Base-by-base conservation (phyloP, 1,140 invertebrate genomes). In the Charaxes varanes region DNA sequence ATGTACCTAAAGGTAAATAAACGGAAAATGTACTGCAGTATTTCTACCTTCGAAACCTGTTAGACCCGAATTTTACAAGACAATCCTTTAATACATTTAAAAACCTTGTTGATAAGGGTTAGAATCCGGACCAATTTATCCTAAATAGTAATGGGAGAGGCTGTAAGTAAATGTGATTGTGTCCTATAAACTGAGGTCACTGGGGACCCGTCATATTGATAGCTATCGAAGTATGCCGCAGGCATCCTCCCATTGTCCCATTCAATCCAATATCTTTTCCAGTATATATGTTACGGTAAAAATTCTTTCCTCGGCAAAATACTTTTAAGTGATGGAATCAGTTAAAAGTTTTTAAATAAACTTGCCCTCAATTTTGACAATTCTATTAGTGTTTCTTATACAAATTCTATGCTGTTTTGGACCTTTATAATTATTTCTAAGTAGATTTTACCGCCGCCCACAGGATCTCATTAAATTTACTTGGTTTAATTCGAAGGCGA, bases 131-230 rank as follows among this genome's bases (percentile, higher is more conserved):
- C 21, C 19, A 43, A 36, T 28, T 43, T 35, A 26, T 37, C 34
- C 34, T 37, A 41, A 41, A 41, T 41, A 41, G 38, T 41, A 41
- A 45, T 32, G 13, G 35, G 31, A 15, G 23, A 19, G 23, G 28
- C 13, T 40, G 35, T 40, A 46, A 46, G 36, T 40, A 46, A 46
- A 46, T 40, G 43, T 34, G 43, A 40, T 46, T 46, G 36, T 46
- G 30, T 19, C 8, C 31, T 21, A 34, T 42, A 42, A 41, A 41
- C 21, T 33, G 21, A 23, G 22, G 16, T 11, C 30, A 11, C 43
- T 28, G 16, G 14, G 16, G 35, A 23, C 16, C 16, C 35, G 30
- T 40, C 27, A 40, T 32, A 40, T 33, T 24, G 35, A 40, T 46
- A 33, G 36, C 43, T 34, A 46, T 40, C 43, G 37, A 28, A 46